These are phyloP conservation scores for Characodon lateralis DNA, from an alignment of 2,797 vertebrate genomes.

Conservation along the genomic window DNA sequence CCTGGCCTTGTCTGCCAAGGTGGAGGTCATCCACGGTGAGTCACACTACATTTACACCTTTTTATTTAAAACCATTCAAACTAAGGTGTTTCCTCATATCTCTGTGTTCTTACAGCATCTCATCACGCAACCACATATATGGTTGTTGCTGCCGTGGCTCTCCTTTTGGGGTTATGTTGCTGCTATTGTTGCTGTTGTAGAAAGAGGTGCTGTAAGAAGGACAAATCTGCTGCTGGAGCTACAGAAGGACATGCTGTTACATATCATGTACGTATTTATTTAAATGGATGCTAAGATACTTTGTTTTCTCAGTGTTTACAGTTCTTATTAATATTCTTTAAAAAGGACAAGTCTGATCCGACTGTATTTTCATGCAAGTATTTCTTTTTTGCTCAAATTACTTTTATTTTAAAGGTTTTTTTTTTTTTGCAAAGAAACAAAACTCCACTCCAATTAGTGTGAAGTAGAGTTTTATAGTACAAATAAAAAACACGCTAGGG, in stretches of 20 bases:
- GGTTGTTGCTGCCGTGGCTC: accelerated
- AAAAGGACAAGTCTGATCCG: constrained; percentile 13
- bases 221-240: not conserved
- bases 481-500: not conserved
- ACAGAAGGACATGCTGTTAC: not conserved
- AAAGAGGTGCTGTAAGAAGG: constrained; percentile 40
- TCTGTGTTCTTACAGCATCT: constrained; percentile 5
- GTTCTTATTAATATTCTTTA: not conserved
- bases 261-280: constrained; percentile 43
- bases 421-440: not conserved
- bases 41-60: not conserved
- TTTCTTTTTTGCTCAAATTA: not conserved
- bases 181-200: constrained; percentile 46
- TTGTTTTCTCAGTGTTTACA: too few species aligned
- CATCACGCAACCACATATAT: not conserved
- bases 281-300: not conserved
- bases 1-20: not conserved
- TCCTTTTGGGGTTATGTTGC: not conserved
- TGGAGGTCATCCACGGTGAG: not conserved
- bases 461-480: not conserved
- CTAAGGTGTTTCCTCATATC: not conserved
- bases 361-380: constrained; percentile 40
- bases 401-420: not conserved
- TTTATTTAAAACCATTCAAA: not conserved
- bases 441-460: not conserved